Percentiles rank a stretch among this genome's conserved stretches.
These are phyloP conservation scores for Stramonita haemastoma DNA, from an alignment of 2,888 invertebrate species.

Conservation along the genomic window DNA sequence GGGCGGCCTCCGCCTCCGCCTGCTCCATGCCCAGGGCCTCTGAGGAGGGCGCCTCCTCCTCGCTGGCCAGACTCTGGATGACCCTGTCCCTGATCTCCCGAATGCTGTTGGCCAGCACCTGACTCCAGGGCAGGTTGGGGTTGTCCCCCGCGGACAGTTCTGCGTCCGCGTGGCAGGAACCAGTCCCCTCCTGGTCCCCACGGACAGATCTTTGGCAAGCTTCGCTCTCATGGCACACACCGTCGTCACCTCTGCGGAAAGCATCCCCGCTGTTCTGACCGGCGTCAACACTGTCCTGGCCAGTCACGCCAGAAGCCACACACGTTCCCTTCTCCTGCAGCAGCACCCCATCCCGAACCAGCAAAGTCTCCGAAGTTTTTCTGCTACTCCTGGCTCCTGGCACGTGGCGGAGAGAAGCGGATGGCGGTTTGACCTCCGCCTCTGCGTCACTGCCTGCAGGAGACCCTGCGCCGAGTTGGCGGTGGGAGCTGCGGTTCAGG, in stretches of 20 bases:
- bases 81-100: constrained; percentile 18
- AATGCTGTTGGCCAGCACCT: constrained; percentile 1
- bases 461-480: constrained; percentile 50
- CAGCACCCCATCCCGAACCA: neutral
- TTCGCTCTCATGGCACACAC: too few relatives aligned
- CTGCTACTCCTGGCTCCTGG: constrained; percentile 15
- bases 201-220: too few relatives aligned
- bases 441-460: constrained; percentile 55
- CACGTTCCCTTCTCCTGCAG: neutral
- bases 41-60: neutral
- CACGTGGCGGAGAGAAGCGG: neutral
- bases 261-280: too few relatives aligned
- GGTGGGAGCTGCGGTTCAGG: constrained; percentile 41
- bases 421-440: neutral
- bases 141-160: too few relatives aligned
- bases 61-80: neutral
- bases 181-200: neutral
- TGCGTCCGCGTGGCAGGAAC: neutral
- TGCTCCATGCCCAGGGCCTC: neutral
- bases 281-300: too few relatives aligned
- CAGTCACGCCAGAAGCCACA: too few relatives aligned
- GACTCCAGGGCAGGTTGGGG: neutral
- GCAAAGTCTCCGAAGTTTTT: neutral
- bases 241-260: too few relatives aligned
- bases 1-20: neutral